A percentile compares a stretch with the other conserved stretches of the same genome.
phyloP scores from a whole-genome alignment of 2,113 vertebrate genomes.

The Pelodiscus sinensis region DNA sequence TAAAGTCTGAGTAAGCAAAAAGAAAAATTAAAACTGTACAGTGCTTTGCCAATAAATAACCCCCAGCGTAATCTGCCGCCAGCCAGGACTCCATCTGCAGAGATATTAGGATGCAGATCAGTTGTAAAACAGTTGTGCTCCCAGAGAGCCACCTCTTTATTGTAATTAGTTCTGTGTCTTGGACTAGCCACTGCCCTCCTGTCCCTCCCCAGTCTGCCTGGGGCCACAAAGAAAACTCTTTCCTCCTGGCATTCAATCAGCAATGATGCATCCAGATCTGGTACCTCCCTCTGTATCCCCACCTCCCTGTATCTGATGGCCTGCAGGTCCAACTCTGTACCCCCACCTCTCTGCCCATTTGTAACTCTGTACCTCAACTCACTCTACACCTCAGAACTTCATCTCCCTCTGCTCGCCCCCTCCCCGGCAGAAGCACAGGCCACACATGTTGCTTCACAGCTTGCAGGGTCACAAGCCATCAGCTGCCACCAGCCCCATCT shows the following conservation, averaged over 20 bases:
- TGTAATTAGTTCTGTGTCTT: background rate
- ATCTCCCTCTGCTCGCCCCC: background rate
- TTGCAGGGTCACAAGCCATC: background rate
- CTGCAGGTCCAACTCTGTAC: background rate
- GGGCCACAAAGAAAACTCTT: background rate
- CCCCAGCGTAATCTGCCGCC: conserved; percentile 60
- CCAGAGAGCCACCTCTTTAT: conserved; percentile 41
- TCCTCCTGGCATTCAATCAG: background rate
- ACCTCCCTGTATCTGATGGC: background rate
- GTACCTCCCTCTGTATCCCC: background rate
- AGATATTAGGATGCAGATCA: conserved; percentile 58
- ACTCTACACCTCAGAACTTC: background rate
- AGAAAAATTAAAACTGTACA: conserved; percentile 80
- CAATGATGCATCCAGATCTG: background rate
- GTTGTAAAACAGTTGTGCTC: conserved; percentile 33
- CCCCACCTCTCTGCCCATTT: background rate
- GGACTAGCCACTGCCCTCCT: background rate
- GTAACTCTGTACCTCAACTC: background rate
- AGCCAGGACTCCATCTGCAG: conserved; percentile 58
- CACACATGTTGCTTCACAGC: background rate
- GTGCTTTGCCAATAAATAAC: conserved; percentile 77
- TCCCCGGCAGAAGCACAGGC: background rate
- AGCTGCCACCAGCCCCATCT: background rate
- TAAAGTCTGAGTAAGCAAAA: conserved; percentile 85
- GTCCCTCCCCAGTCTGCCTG: background rate